Conservation (phyloP, 2,113 vertebrate species). For the Piprites chloris region DNA sequence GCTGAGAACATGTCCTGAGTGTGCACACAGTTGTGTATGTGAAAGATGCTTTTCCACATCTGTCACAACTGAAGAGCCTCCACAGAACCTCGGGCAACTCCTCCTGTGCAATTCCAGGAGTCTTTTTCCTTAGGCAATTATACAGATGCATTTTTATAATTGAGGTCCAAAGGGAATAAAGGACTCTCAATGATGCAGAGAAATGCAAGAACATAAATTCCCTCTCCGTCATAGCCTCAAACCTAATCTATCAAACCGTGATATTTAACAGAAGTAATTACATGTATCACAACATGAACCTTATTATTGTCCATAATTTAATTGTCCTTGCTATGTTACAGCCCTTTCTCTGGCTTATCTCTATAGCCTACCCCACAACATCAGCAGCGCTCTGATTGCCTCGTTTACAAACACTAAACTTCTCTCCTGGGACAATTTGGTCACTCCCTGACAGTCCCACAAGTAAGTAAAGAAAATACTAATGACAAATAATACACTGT, state of each 20-base stretch:
- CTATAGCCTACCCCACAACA: not conserved
- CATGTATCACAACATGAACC: conserved; percentile 28
- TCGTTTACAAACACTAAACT: conserved; percentile 10
- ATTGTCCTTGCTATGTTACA: conserved; percentile 24
- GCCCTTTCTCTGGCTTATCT: conserved; percentile 4
- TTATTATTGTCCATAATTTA: conserved; percentile 56
- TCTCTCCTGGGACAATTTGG: conserved; percentile 12
- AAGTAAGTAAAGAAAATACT: not conserved
- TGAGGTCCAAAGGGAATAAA: conserved; percentile 51
- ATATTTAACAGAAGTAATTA: conserved; percentile 62
- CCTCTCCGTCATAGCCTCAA: conserved; percentile 18
- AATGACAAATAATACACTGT: not conserved
- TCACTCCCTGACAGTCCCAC: not conserved
- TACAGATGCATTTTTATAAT: conserved; percentile 52
- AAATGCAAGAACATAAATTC: conserved; percentile 50
- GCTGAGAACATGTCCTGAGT: not conserved
- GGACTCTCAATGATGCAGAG: conserved; percentile 32
- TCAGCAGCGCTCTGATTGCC: not conserved
- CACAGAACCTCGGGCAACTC: not conserved
- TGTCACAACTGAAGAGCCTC: not conserved
- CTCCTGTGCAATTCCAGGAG: not conserved
- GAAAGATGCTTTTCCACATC: not conserved
- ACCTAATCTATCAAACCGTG: conserved; percentile 45
- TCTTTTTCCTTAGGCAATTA: conserved; percentile 30
- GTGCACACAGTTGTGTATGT: not conserved